Evolutionary conservation across 30 jellyfish, hydroid and myxozoan species (phyloP), one percentile per base, ranked within the genome.

Genomic region (Sanderia malayensis): DNA sequence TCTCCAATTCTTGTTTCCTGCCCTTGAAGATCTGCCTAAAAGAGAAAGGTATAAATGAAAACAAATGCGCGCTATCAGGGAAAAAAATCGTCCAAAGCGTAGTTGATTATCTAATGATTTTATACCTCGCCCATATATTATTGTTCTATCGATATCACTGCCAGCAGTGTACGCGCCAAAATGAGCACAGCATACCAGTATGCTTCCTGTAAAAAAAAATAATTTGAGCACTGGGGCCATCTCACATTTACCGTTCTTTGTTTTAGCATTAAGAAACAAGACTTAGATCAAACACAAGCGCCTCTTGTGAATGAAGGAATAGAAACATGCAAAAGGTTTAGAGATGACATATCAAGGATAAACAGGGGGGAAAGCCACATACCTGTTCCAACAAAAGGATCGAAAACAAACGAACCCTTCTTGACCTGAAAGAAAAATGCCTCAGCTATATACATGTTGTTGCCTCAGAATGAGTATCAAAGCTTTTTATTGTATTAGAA

Each of bases 331-430:
- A 41, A 41, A 41, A 41, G 11, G 55, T 6, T 6, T 6, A 41
- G 8, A 41, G 11, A 41, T 6, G 15, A 41, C 55, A 41, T 6
- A 8, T 41, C 15, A 41, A 41, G 15, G 15, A 41, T 41, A 8
- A 41, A 41, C 15, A n/a, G n/a, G n/a, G n/a, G n/a, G n/a, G n/a
- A 41, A 41, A 41, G 8, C 15, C 55, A 73, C 88, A 46, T 81
- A 70, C 98, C 98, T n/a, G 96, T 91, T 21, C 98, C 98, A 46
- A 91, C 98, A 72, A 91, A 91, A 6, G 98, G 98, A 72, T 91
- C 98, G 68, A 32, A 83, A 20, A 91, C 85, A 46, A 89, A 74
- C 3, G 88, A 74, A 1, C 89, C 95, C 45, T 64, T 55, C 75
- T 57, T 41, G 0, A 81, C 95, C 97, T 89, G 47, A 22, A 31